Evolutionary conservation across 2,113 vertebrate genomes (phyloP).

Genomic region (Amia ocellicauda): DNA sequence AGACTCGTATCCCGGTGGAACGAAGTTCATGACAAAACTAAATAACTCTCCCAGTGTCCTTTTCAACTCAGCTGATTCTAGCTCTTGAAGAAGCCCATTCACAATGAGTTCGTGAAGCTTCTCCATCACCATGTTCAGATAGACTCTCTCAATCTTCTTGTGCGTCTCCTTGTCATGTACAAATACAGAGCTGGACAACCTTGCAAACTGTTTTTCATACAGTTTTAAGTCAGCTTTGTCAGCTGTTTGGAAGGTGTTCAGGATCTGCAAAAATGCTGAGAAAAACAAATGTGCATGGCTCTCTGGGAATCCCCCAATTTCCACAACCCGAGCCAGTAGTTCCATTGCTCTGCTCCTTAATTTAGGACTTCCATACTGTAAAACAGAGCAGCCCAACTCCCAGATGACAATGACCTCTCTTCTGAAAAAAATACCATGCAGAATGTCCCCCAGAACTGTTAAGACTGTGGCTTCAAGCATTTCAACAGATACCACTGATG

Average conservation of each 20-base stretch:
- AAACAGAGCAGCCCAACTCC: conserved; percentile 74
- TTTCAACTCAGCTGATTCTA: conserved; percentile 69
- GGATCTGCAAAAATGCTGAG: conserved; percentile 68
- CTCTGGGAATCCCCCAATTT: conserved; percentile 77
- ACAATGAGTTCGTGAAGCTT: conserved; percentile 72
- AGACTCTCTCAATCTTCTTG: conserved; percentile 72
- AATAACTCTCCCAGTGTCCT: conserved; percentile 76
- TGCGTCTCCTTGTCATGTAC: conserved; percentile 57
- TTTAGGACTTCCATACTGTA: conserved; percentile 67
- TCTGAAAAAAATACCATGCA: conserved; percentile 73
- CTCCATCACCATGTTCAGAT: conserved; percentile 81
- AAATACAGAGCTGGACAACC: conserved; percentile 72
- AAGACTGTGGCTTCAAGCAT: conserved; percentile 67
- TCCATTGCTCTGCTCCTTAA: conserved; percentile 66
- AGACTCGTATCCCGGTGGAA: conserved; percentile 75
- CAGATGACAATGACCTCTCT: conserved; percentile 70
- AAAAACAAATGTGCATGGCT: conserved; percentile 76
- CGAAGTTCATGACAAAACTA: conserved; percentile 74
- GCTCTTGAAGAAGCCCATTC: conserved; percentile 51
- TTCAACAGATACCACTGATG: conserved; percentile 71
- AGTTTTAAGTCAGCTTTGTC: conserved; percentile 49
- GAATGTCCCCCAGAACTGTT: conserved; percentile 65
- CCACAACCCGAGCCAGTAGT: conserved; percentile 70
- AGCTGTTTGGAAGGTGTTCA: conserved; percentile 60
- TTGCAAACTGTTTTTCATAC: conserved; percentile 71